Evolutionary conservation across 2,113 vertebrate genomes (phyloP), one percentile per base, ranked within the genome.

Genomic region (Chaetops frenatus): DNA sequence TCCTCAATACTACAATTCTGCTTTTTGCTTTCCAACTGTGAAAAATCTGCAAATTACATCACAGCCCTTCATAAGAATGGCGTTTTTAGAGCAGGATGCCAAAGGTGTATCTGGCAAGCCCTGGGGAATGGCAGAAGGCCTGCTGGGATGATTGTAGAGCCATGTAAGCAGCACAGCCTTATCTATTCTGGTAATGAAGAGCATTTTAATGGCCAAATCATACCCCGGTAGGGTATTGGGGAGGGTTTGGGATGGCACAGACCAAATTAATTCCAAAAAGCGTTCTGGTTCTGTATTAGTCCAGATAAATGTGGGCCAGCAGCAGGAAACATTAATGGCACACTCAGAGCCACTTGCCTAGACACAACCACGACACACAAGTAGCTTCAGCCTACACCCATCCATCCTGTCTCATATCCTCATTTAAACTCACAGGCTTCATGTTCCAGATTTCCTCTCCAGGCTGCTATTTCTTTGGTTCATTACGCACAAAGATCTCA

Each of bases 381-480:
- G 27, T 28, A 70, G 36, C 23, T 47, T 44, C 45, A 31, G 12
- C 15, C 29, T 51, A 60, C 27, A 56, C 2, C 12, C 11, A 92
- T 17, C 17, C 1, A 0, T 29, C 20, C 64, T 67, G 22, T 70
- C 38, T 29, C 0, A 0, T 67, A 74, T 18, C 20, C 33, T 94
- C 27, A 33, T 64, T 15, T 20, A 60, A 79, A 79, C 9, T 51
- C 29, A 44, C 40, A 60, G 5, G 10, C 21, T 23, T 58, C 13
- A 33, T 13, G 16, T 22, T 79, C 23, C 33, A 86, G 29, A 51
- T 15, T 58, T 88, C 18, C 27, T 57, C 44, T 80, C 20, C 28
- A 87, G 29, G 27, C 22, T 81, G 12, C 12, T 50, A 64, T n/a
- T 66, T 67, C 48, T 78, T 78, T 58, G 8, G 11, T 76, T 82